phyloP scores from a whole-genome alignment of 2,888 invertebrate species.

The Drosophila peninsularis region DNA sequence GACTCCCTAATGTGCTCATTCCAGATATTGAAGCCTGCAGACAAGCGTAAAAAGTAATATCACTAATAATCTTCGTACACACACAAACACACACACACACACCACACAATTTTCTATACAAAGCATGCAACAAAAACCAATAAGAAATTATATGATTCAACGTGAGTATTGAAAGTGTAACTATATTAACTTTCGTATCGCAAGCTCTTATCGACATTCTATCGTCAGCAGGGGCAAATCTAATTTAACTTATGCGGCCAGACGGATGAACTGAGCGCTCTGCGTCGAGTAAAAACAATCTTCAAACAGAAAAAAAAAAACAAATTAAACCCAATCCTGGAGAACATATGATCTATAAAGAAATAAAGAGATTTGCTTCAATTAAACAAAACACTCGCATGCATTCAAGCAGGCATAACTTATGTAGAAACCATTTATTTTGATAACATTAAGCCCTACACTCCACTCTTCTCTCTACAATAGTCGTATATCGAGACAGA shows the following conservation, averaged over 20 bases:
- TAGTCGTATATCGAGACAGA: slow-evolving; percentile 2
- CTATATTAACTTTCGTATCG: slow-evolving; percentile 26
- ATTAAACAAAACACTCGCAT: slow-evolving; percentile 53
- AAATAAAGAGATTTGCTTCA: slow-evolving; percentile 70
- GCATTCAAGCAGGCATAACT: slow-evolving; percentile 63
- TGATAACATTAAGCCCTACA: slow-evolving; percentile 27
- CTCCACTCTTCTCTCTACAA: no score
- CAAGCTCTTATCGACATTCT: slow-evolving; percentile 65
- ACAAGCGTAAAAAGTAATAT: slow-evolving; percentile 93
- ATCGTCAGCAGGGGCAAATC: slow-evolving; percentile 62
- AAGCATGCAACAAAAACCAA: slow-evolving; percentile 45
- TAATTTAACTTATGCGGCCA: slow-evolving; percentile 46
- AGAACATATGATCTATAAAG: slow-evolving; percentile 52
- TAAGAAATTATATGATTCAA: slow-evolving; percentile 57
- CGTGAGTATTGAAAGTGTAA: slow-evolving; percentile 54
- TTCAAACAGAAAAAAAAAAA: slow-evolving; percentile 6
- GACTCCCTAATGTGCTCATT: slow-evolving; percentile 99
- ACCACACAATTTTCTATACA: slow-evolving; percentile 47
- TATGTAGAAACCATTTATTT: slow-evolving; percentile 59
- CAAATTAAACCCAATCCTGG: slow-evolving; percentile 36
- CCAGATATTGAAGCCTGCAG: slow-evolving; percentile 97
- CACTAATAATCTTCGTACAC: slow-evolving; percentile 50
- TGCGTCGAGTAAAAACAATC: slow-evolving; percentile 9
- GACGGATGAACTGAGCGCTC: slow-evolving; percentile 30
- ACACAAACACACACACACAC: neutral